phyloP scores from a whole-genome alignment of 2,888 invertebrate species.

The Asteroscopus sphinx region DNA sequence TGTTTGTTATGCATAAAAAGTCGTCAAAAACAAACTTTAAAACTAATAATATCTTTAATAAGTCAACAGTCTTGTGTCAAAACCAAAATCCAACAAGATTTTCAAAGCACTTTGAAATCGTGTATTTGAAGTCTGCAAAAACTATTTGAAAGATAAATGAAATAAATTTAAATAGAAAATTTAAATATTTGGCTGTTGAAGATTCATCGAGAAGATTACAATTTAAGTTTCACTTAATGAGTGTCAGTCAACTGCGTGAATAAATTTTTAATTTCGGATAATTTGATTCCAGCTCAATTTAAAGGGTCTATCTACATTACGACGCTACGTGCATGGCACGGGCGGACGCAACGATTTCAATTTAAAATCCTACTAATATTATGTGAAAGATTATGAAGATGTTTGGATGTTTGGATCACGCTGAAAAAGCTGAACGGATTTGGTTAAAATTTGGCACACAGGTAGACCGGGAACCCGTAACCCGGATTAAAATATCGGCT shows the following conservation, averaged over 20 bases:
- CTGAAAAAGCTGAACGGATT: no score
- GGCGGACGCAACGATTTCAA: no score
- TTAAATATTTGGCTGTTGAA: conserved; percentile 42
- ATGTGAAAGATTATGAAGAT: no score
- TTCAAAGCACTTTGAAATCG: conserved; percentile 38
- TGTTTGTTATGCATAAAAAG: conserved; percentile 14
- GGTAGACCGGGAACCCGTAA: no score
- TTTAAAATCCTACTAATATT: no score
- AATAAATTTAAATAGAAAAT: conserved; percentile 33
- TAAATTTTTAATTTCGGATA: conserved; percentile 71
- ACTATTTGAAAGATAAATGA: conserved; percentile 31
- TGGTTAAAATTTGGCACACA: no score
- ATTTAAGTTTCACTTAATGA: conserved; percentile 48
- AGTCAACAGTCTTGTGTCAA: conserved; percentile 23
- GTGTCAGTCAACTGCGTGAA: conserved; percentile 59
- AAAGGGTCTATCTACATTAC: no score
- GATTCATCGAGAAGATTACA: conserved; percentile 29
- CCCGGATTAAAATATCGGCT: no score
- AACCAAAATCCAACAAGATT: conserved; percentile 41
- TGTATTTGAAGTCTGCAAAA: conserved; percentile 25
- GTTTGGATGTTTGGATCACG: no score
- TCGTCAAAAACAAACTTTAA: conserved; percentile 9
- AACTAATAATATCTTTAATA: conserved; percentile 22
- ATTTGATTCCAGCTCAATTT: conserved; percentile 67
- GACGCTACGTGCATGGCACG: no score